These are phyloP conservation scores for Archips xylosteana DNA, from an alignment of 2,888 invertebrate genomes.

Conservation along the genomic window DNA sequence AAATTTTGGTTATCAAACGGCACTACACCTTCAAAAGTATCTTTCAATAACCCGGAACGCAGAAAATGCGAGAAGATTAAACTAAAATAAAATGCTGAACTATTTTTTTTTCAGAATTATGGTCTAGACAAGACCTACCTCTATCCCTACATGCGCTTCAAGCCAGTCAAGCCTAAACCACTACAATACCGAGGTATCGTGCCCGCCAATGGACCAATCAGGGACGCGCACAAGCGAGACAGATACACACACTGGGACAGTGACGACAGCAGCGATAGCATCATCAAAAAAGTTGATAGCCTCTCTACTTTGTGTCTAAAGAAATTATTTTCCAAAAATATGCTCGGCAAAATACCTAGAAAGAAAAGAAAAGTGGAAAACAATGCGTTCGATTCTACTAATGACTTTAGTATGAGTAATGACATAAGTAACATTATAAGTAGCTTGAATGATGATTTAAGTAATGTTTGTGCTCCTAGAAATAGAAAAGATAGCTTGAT, in stretches of 20 bases:
- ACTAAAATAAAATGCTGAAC: not conserved
- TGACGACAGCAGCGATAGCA: slow-evolving; percentile 49
- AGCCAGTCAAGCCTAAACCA: slow-evolving; percentile 57
- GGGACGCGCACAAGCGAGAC: slow-evolving; percentile 57
- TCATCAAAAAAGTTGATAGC: slow-evolving; percentile 49
- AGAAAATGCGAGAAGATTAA: no score
- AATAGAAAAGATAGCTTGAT: slow-evolving; percentile 40
- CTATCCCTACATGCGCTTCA: slow-evolving; percentile 62
- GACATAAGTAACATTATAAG: slow-evolving; percentile 60
- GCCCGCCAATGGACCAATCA: slow-evolving; percentile 56
- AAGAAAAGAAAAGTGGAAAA: slow-evolving; percentile 55
- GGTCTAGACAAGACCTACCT: slow-evolving; percentile 61
- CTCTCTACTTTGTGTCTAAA: slow-evolving; percentile 62
- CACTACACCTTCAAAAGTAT: no score
- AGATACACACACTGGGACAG: slow-evolving; percentile 67
- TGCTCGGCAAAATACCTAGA: slow-evolving; percentile 63
- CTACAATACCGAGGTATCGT: slow-evolving; percentile 3
- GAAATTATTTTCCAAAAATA: slow-evolving; percentile 64
- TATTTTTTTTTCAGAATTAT: slow-evolving; percentile 59
- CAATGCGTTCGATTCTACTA: slow-evolving; percentile 51
- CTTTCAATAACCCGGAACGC: no score
- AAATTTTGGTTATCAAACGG: no score
- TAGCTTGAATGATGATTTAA: slow-evolving; percentile 51
- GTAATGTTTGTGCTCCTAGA: slow-evolving; percentile 39
- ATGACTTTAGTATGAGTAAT: slow-evolving; percentile 46